Base-by-base conservation (phyloP, 2,797 vertebrate genomes). In the Hydrocynus forskahlii region DNA sequence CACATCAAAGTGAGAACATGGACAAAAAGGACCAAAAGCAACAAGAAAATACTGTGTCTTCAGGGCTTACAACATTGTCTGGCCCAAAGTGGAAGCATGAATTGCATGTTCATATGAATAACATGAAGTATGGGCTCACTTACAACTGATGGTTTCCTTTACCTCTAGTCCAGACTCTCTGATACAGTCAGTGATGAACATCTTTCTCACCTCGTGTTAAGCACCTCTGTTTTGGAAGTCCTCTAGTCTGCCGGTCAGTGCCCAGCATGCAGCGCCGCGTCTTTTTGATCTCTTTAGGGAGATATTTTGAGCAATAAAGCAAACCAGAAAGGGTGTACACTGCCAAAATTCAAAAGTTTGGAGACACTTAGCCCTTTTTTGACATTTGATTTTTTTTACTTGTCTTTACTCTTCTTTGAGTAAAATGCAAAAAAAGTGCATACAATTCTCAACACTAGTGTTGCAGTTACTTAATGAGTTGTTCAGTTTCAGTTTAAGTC, bases 231-330 rank as follows among this genome's bases (percentile, higher is more conserved):
- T 2, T 59, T 17, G 57, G 62, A 60, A 54, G 59, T 43, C 38
- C 71, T 72, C 71, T 75, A 76, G 73, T 25, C 50, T 52, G 62
- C 21, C 14, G 25, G 52, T 72, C 54, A 43, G 25, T 50, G 40
- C 67, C 19, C 13, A 76, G 25, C 64, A 57, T 43, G 21, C 12
- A 19, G 29, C 69, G 38, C 43, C 40, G 45, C 74, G 70, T 83
- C 78, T 48, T 69, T 83, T 83, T 85, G 74, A 59, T 59, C 66
- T 83, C 84, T 85, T 85, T 75, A 70, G 69, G 16, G 14, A 80
- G 54, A 80, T 38, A 77, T 72, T 64, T 50, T 54, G 7, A 19
- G 45, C 63, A 40, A 50, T 57, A 3, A 69, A 38, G 45, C n/a
- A 76, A 75, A 23, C 43, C 29, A 21, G 9, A 21, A 10, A 55